phyloP scores from a whole-genome alignment of 2,797 vertebrate species.

The Pangasius djambal region DNA sequence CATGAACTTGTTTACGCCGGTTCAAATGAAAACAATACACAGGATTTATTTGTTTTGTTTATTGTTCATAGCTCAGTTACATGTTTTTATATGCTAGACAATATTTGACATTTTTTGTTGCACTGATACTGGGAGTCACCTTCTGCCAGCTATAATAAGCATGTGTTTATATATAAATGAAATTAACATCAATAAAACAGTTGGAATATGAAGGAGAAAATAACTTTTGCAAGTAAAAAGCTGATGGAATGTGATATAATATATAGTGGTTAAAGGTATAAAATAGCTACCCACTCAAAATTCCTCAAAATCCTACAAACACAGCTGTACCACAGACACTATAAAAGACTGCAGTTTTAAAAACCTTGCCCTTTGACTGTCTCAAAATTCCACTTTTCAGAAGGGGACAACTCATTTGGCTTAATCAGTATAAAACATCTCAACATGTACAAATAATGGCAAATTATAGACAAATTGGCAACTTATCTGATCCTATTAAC shows the following conservation, averaged over 20 bases:
- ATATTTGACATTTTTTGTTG: not conserved
- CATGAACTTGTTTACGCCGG: slow-evolving; percentile 52
- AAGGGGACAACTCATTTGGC: not conserved
- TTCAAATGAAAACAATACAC: slow-evolving; percentile 18
- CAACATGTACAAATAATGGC: not conserved
- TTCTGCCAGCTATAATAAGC: not conserved
- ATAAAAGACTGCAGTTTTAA: not conserved
- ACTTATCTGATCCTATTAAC: not conserved
- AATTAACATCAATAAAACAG: not conserved
- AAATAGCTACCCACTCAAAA: not conserved
- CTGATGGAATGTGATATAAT: not conserved
- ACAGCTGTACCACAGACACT: not conserved
- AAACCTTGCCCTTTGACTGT: not conserved
- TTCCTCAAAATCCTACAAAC: not conserved
- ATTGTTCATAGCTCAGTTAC: slow-evolving; percentile 5
- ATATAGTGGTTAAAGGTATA: not conserved
- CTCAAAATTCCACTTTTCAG: not conserved
- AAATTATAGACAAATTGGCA: not conserved
- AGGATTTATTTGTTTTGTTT: not conserved
- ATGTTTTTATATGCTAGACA: not conserved
- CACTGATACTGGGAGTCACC: not conserved
- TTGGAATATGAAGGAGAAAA: not conserved
- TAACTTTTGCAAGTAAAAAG: not conserved
- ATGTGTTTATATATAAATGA: not conserved
- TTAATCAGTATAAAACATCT: not conserved